Evolutionary conservation across 1,140 invertebrate genomes (phyloP).

Genomic region (Drosophila littoralis): DNA sequence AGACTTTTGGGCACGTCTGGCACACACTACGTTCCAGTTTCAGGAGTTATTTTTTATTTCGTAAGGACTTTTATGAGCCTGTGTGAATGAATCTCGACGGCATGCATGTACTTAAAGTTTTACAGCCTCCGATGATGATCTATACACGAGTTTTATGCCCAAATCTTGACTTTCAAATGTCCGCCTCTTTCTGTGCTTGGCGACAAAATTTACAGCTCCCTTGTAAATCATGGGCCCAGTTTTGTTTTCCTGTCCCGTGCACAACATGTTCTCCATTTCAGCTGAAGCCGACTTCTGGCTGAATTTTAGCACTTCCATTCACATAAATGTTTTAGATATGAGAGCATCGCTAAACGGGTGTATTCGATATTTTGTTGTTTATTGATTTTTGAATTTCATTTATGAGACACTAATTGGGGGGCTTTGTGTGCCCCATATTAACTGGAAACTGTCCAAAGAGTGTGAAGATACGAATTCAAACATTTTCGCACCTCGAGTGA

Average conservation of each 20-base stretch:
- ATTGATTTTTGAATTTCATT: constrained; percentile 6
- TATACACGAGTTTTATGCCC: constrained; percentile 15
- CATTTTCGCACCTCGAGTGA: constrained; percentile 41
- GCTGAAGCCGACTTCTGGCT: constrained; percentile 11
- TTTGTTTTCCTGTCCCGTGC: background rate
- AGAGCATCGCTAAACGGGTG: constrained; percentile 1
- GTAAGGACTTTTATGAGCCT: constrained; percentile 30
- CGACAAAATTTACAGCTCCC: constrained; percentile 45
- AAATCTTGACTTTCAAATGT: constrained; percentile 20
- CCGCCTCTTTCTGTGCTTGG: background rate
- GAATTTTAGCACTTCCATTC: constrained; percentile 45
- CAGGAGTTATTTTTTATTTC: background rate
- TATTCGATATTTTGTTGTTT: constrained; percentile 18
- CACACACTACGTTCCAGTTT: constrained; percentile 22
- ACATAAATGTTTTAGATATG: constrained; percentile 24
- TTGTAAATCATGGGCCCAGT: constrained; percentile 36
- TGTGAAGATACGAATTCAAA: constrained; percentile 28
- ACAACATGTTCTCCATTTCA: constrained; percentile 34
- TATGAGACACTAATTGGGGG: constrained; percentile 49
- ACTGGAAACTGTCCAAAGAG: constrained; percentile 21
- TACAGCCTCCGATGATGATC: constrained; percentile 39
- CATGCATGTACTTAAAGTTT: constrained; percentile 39
- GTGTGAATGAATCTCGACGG: constrained; percentile 38
- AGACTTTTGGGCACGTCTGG: constrained; percentile 26
- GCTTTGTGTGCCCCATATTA: constrained; percentile 38